A percentile compares a stretch with the other conserved stretches of the same genome.
These are phyloP conservation scores for Perca fluviatilis DNA, from an alignment of 2,113 vertebrate genomes.

Conservation along the genomic window DNA sequence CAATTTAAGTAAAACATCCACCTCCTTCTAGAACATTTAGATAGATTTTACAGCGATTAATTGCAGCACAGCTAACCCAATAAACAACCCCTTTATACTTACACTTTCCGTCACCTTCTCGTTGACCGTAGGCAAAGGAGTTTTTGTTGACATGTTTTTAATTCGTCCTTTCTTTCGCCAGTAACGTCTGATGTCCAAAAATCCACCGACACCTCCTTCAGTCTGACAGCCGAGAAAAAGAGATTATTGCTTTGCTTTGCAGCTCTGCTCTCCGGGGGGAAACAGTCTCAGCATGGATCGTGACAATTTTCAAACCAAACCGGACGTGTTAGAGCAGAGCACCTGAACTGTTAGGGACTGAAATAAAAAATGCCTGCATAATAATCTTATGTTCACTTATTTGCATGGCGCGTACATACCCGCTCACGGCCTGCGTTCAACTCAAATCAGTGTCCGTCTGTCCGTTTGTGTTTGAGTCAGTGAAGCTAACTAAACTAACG, in stretches of 20 bases:
- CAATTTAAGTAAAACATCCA: not conserved
- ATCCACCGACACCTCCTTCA: constrained; percentile 22
- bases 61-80: not conserved
- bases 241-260: constrained; percentile 45
- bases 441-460: constrained; percentile 54
- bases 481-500: constrained; percentile 62
- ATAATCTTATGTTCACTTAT: not conserved
- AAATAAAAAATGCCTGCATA: not conserved
- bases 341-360: constrained; percentile 31
- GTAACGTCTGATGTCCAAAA: constrained; percentile 32
- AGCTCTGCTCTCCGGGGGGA: constrained; percentile 50
- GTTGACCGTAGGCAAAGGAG: constrained; percentile 94
- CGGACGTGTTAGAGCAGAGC: constrained; percentile 63
- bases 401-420: constrained; percentile 26
- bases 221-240: not conserved
- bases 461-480: constrained; percentile 46
- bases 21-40: fast-evolving
- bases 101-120: constrained; percentile 95
- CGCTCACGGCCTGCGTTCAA: constrained; percentile 21
- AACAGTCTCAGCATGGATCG: constrained; percentile 72
- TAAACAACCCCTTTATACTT: constrained; percentile 78
- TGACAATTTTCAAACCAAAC: constrained; percentile 62
- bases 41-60: not conserved
- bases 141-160: constrained; percentile 92
- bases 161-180: constrained; percentile 12